phyloP scores from a whole-genome alignment of 2,113 vertebrate genomes.

The Chloropsis hardwickii region DNA sequence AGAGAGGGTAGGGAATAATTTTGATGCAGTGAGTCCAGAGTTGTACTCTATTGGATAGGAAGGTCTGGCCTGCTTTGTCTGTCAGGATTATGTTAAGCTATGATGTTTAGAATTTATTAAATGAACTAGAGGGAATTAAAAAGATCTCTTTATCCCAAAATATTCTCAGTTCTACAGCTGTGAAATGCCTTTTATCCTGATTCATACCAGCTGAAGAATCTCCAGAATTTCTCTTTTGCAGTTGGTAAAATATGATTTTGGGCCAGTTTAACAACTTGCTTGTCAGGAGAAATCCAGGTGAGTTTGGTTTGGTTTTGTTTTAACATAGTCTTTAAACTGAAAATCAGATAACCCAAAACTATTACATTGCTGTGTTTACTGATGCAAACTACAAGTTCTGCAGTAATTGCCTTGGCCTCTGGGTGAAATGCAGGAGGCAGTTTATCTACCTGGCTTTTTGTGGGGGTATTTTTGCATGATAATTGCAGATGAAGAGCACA shows the following conservation, averaged over 20 bases:
- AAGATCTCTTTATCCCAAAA: not conserved
- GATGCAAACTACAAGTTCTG: not conserved
- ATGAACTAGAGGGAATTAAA: not conserved
- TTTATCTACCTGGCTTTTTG: not conserved
- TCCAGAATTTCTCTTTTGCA: not conserved
- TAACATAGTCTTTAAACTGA: not conserved
- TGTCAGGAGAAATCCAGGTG: not conserved
- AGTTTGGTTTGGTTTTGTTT: not conserved
- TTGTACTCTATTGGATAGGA: not conserved
- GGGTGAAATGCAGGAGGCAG: not conserved
- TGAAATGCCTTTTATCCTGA: not conserved
- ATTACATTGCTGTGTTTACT: not conserved
- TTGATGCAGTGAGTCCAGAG: not conserved
- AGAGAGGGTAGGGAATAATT: not conserved
- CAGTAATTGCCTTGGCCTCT: not conserved
- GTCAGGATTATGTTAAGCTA: not conserved
- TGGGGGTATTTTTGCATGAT: not conserved
- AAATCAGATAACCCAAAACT: not conserved
- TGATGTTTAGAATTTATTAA: not conserved
- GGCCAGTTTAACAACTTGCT: not conserved
- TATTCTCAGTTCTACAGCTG: not conserved
- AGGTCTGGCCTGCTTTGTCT: not conserved
- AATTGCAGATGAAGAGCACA: not conserved
- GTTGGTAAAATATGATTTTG: not conserved
- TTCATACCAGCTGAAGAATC: not conserved